Conservation (phyloP, 2,888 invertebrate species). For the Imbricaverruca yamaguchii region DNA sequence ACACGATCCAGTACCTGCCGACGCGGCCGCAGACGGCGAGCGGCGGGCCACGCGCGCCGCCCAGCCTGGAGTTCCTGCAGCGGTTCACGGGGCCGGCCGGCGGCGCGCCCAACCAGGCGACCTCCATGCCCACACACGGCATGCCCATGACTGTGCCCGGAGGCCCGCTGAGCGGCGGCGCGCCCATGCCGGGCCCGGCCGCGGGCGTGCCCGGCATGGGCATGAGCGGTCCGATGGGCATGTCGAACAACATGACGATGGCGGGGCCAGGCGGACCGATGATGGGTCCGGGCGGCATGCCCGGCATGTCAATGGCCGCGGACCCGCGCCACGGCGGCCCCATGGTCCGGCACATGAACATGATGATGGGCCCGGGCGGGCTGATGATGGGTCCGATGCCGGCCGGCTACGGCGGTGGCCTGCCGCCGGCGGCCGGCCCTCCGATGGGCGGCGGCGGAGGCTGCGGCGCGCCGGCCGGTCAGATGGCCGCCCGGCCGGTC, state of each 20-base stretch:
- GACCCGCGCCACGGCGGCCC: conserved; percentile 44
- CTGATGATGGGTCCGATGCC: conserved; percentile 27
- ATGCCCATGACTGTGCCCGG: conserved; percentile 33
- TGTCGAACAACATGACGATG: conserved; percentile 43
- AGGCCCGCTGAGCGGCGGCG: conserved; percentile 34
- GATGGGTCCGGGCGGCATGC: conserved; percentile 39
- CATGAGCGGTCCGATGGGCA: conserved; percentile 47
- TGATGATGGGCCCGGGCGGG: conserved; percentile 43
- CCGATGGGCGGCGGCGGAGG: conserved; percentile 35
- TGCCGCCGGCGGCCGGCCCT: conserved; percentile 38
- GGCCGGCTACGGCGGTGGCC: conserved; percentile 38
- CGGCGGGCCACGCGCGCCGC: conserved; percentile 66
- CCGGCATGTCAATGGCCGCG: conserved; percentile 37
- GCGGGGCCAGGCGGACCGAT: conserved; percentile 44
- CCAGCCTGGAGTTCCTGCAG: conserved; percentile 80
- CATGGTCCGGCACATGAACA: conserved; percentile 31
- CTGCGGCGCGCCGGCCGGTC: conserved; percentile 35
- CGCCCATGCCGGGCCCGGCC: conserved; percentile 33
- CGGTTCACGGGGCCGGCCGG: conserved; percentile 68
- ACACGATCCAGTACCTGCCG: conserved; percentile 96
- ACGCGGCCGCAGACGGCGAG: conserved; percentile 77
- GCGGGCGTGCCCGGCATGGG: conserved; percentile 35
- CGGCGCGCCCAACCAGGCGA: conserved; percentile 39
- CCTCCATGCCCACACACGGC: conserved; percentile 43
- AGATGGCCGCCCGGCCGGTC: conserved; percentile 40